phyloP scores from a whole-genome alignment of 1,140 invertebrate species.

The Neodiprion pinetum region DNA sequence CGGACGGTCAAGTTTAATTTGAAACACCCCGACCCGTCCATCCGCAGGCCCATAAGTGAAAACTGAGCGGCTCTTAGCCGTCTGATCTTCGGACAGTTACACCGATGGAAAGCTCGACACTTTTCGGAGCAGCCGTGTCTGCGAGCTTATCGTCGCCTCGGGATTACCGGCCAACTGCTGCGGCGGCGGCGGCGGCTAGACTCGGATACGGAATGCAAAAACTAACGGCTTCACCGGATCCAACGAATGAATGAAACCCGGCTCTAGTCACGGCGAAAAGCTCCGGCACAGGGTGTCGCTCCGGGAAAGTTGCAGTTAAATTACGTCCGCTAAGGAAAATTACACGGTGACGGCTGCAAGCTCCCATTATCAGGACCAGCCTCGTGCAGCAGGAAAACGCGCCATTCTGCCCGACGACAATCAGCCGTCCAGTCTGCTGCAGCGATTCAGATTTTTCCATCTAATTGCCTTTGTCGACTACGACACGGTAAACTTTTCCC shows the following conservation, averaged over 20 bases:
- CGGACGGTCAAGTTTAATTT: not conserved
- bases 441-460: not conserved
- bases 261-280: not conserved
- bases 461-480: not conserved
- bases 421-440: not conserved
- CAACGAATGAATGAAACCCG: no score
- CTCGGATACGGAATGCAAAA: no score
- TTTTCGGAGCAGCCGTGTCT: not conserved
- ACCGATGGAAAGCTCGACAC: not conserved
- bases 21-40: not conserved
- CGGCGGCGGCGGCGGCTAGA: not conserved
- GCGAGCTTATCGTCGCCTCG: not conserved
- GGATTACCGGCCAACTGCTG: not conserved
- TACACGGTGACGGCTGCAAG: constrained; percentile 4
- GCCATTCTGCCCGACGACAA: not conserved
- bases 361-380: not conserved
- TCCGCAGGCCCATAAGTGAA: constrained; percentile 3
- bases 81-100: not conserved
- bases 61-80: not conserved
- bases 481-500: not conserved
- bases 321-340: not conserved
- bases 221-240: no score
- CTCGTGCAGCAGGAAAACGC: no score
- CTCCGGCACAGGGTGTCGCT: not conserved
- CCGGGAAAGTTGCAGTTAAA: not conserved